phyloP scores from a whole-genome alignment of 2,113 vertebrate species.

The Rhegmatorhina hoffmannsi region DNA sequence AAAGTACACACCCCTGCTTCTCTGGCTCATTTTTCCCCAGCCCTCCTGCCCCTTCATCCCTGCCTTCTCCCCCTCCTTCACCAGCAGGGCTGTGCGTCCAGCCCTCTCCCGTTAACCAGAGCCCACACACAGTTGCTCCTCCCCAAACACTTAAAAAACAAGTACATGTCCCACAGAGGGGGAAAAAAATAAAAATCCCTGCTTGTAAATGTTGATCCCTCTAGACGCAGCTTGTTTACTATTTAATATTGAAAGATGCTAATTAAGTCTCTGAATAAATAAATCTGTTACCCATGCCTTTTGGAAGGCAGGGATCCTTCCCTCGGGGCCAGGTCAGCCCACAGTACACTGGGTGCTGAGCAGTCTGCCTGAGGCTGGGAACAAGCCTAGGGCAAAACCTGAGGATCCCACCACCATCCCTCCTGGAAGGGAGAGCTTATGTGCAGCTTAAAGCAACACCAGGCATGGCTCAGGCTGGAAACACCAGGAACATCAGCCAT shows the following conservation, averaged over 20 bases:
- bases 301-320: not conserved
- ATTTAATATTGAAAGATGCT: conserved; percentile 80
- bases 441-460: fast-evolving
- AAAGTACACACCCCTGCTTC: not conserved
- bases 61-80: not conserved
- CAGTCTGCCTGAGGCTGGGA: not conserved
- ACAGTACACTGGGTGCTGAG: not conserved
- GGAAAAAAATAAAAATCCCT: conserved; percentile 16
- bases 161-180: not conserved
- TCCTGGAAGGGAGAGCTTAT: not conserved
- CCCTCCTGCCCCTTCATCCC: not conserved
- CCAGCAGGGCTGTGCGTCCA: not conserved
- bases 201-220: conserved; percentile 69
- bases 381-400: not conserved
- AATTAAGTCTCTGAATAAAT: conserved; percentile 77
- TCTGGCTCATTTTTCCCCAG: not conserved
- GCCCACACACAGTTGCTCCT: not conserved
- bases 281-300: conserved; percentile 45
- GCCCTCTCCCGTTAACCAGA: not conserved
- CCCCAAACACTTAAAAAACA: conserved; percentile 4
- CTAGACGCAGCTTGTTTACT: conserved; percentile 74
- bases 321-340: not conserved
- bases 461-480: not conserved
- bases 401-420: not conserved
- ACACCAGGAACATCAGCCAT: not conserved